Percentiles rank a stretch among this genome's conserved stretches.
Evolutionary conservation across 2,797 vertebrate genomes (phyloP).

Genomic region (Glossophaga mutica): DNA sequence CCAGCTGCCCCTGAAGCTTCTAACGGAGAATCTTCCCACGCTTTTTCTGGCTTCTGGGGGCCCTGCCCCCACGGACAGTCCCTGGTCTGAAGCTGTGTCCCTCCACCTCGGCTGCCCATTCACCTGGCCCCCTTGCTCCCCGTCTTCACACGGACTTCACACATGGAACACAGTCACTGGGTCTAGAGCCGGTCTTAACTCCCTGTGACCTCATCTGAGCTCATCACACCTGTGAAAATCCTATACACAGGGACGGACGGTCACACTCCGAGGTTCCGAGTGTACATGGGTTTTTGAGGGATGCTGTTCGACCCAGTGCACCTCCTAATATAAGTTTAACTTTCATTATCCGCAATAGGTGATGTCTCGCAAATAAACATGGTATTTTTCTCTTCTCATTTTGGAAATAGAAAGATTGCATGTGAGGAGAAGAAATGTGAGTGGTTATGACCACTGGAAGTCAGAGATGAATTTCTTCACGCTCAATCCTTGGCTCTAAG

Average conservation of each 20-base stretch:
- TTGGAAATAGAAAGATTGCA: background rate
- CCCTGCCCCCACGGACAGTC: fast-evolving
- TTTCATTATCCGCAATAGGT: background rate
- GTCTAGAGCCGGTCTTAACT: background rate
- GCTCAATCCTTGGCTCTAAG: background rate
- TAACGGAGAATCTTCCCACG: fast-evolving
- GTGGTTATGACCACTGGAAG: background rate
- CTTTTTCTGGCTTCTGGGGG: background rate
- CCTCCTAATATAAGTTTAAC: background rate
- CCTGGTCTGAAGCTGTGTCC: background rate
- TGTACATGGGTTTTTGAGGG: background rate
- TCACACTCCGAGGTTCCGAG: background rate
- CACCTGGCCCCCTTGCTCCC: background rate
- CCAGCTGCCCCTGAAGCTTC: background rate
- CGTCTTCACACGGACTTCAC: background rate
- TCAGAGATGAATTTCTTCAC: background rate
- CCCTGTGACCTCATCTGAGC: background rate
- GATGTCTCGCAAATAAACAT: background rate
- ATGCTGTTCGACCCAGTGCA: background rate
- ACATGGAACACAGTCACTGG: background rate
- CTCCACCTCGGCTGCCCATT: fast-evolving
- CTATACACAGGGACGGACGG: background rate
- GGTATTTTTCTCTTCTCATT: background rate
- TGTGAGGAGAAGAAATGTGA: background rate
- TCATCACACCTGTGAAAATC: background rate